These are phyloP conservation scores for Piaya cayana DNA, from an alignment of 2,113 vertebrate genomes.

Conservation along the genomic window DNA sequence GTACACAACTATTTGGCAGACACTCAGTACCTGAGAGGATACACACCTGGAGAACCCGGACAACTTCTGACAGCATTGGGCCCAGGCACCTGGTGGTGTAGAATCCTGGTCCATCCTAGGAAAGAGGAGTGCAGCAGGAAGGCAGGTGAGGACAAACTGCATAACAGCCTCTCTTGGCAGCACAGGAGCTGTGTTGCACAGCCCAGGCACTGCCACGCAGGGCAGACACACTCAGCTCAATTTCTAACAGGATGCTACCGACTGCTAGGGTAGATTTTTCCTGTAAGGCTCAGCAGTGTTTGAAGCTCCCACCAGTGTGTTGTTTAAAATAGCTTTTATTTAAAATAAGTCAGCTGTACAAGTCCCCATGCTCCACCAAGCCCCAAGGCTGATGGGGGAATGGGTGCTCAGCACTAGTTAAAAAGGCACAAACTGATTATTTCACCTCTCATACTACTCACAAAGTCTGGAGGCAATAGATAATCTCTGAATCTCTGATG, in stretches of 20 bases:
- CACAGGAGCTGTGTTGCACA: neutral
- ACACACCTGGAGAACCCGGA: slow-evolving; percentile 91
- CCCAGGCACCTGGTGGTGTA: slow-evolving; percentile 94
- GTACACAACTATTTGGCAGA: accelerated
- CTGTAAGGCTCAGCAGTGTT: neutral
- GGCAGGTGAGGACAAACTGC: neutral
- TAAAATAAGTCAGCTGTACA: neutral
- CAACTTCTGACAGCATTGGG: slow-evolving; percentile 90
- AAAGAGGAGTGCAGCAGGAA: neutral
- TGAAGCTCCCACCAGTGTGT: neutral
- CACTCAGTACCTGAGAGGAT: accelerated
- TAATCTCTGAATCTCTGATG: neutral
- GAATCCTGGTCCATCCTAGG: slow-evolving; percentile 96
- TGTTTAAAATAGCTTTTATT: neutral
- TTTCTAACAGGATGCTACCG: accelerated
- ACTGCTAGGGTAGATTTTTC: accelerated
- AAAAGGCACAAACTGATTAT: neutral
- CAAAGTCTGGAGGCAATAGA: neutral
- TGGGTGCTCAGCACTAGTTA: neutral
- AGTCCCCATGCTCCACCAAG: neutral
- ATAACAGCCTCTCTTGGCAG: neutral
- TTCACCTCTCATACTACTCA: neutral
- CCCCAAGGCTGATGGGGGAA: neutral
- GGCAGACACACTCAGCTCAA: neutral
- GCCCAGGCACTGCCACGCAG: neutral